These are phyloP conservation scores for Heteropelma amictum DNA, from an alignment of 2,888 invertebrate species.

Conservation along the genomic window DNA sequence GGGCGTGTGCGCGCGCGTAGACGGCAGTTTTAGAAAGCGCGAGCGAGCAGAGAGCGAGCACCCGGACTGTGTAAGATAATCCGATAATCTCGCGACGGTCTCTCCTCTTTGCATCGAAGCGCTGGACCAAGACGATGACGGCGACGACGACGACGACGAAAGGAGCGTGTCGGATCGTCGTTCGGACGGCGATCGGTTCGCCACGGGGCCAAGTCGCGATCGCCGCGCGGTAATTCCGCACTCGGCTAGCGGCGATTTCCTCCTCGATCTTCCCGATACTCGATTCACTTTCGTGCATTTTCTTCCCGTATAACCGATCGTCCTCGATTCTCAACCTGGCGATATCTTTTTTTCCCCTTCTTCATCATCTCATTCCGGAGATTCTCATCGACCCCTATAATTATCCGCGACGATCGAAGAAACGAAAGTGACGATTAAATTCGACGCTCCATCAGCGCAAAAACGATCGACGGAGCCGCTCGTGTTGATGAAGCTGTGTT, in stretches of 20 bases:
- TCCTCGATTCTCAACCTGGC: too few species aligned
- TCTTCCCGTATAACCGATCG: too few species aligned
- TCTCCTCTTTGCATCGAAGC: conserved; percentile 43
- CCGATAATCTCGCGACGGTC: conserved; percentile 53
- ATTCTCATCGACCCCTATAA: too few species aligned
- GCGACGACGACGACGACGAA: conserved; percentile 43
- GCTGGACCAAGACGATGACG: conserved; percentile 49
- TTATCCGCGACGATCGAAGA: too few species aligned
- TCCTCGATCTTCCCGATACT: neutral
- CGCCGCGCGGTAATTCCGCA: too few species aligned
- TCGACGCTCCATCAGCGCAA: too few species aligned
- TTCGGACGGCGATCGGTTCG: conserved; percentile 29
- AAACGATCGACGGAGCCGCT: too few species aligned
- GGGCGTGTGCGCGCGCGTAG: conserved; percentile 56
- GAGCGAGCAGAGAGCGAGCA: conserved; percentile 25
- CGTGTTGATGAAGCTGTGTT: too few species aligned
- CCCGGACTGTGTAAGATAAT: conserved; percentile 55
- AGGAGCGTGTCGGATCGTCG: conserved; percentile 45
- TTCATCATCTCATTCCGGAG: too few species aligned
- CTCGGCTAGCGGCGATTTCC: neutral
- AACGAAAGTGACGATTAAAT: too few species aligned
- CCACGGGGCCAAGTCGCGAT: conserved; percentile 39
- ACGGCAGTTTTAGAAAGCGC: conserved; percentile 56
- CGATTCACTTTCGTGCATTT: too few species aligned
- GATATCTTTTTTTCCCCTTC: too few species aligned